phyloP scores from a whole-genome alignment of 37 sponge, comb jelly and placozoan species.

The Halichondria panicea region DNA sequence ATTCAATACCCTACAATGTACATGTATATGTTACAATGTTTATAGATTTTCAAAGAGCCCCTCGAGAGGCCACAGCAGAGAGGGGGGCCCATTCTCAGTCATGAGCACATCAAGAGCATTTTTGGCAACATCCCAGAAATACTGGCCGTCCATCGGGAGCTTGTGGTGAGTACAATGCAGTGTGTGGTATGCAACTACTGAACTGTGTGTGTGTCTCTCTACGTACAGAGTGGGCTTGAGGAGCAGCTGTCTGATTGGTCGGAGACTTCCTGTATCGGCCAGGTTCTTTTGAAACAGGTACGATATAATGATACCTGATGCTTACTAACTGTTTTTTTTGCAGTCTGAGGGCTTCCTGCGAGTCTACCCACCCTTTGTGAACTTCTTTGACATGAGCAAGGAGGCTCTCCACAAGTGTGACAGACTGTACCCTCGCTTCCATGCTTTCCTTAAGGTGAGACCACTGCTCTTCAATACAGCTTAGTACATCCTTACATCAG shows the following conservation, averaged over 20 bases:
- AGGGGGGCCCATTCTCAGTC: constrained; percentile 76
- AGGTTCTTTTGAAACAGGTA: constrained; percentile 57
- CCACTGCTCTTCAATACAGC: too few species aligned
- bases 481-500: not conserved
- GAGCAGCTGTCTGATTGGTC: constrained; percentile 51
- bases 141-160: constrained; percentile 57
- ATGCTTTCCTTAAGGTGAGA: constrained; percentile 86
- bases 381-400: constrained; percentile 88
- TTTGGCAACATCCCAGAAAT: constrained; percentile 90
- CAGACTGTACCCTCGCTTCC: constrained; percentile 81
- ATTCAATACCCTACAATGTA: too few species aligned
- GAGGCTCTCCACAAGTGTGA: constrained; percentile 80
- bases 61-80: constrained; percentile 69
- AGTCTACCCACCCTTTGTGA: constrained; percentile 89
- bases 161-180: constrained; percentile 58
- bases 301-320: not conserved
- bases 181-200: not conserved
- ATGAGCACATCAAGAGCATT: constrained; percentile 83
- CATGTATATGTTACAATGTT: too few species aligned
- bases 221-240: constrained; percentile 25
- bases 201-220: not conserved
- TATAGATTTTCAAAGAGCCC: constrained; percentile 80
- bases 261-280: constrained; percentile 47
- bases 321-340: not conserved
- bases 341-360: constrained; percentile 72